Base-by-base conservation (phyloP, 2,888 invertebrate species). In the Elegia similella region DNA sequence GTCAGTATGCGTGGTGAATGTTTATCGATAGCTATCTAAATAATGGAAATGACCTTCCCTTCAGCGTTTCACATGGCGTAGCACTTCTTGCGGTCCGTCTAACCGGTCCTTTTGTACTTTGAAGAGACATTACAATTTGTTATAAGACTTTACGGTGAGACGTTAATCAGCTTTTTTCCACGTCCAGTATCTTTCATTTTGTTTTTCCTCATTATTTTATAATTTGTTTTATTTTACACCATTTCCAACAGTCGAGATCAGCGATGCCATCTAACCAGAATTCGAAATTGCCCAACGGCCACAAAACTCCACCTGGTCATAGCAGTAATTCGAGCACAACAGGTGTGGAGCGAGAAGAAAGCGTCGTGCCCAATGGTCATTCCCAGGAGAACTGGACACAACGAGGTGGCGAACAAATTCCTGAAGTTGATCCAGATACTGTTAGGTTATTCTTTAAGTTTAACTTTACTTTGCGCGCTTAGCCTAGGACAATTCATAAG, bases 381-480 rank as follows among this genome's bases (percentile, higher is more conserved):
- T 12, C 46, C 23, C 17, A 17, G 12, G 46, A 10, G n/a, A 46
- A 23, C 12, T 6, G 23, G 23, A 46, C 17, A 8, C 23, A 12
- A 46, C 16, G 8, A 44, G 44, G 43, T 43, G 43, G 7, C 43
- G 43, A 44, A 16, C 46, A 23, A 2, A 46, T 29, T 10, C 7
- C 46, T 10, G 46, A 46, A 29, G 46, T n/a, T 12, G 46, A 46
- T 46, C 46, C 46, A 23, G 46, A 46, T 23, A 6, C 17, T 17
- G 46, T 46, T 56, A 60, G 52, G 56, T 46, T 29, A 29, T 23
- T 46, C 17, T 29, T 44, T 44, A 10, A 8, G 16, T 17, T 38
- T n/a, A n/a, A 38, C 12, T 38, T 38, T 38, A 2, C 5, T n/a
- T 38, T 8, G 10, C 8, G 7, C 7, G 5, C 38, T 23, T 23